A percentile compares a stretch with the other conserved stretches of the same genome.
Evolutionary conservation across 2,888 invertebrate species (phyloP).

Genomic region (Epistrophella euchroma): DNA sequence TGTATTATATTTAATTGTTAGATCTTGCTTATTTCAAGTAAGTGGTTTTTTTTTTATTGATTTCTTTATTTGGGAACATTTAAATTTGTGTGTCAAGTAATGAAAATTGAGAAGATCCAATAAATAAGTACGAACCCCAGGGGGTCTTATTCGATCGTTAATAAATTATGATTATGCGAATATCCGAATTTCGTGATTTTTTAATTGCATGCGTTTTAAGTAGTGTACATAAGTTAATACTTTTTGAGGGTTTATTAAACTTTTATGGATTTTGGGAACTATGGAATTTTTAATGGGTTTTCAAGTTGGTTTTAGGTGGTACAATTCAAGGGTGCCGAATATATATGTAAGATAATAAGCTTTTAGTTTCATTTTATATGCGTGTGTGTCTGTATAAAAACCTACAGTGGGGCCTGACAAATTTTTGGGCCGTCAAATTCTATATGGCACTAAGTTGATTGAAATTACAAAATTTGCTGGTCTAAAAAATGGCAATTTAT

Average conservation of each 20-base stretch:
- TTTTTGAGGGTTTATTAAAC: slow-evolving; percentile 23
- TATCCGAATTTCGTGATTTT: slow-evolving; percentile 14
- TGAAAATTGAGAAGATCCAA: background rate
- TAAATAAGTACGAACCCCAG: slow-evolving; percentile 3
- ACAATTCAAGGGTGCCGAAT: background rate
- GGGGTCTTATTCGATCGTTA: background rate
- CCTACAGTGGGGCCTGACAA: too few relatives aligned
- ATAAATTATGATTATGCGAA: slow-evolving; percentile 21
- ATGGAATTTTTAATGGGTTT: background rate
- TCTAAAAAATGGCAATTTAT: too few relatives aligned
- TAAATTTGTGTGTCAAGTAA: slow-evolving; percentile 13
- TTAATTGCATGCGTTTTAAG: background rate
- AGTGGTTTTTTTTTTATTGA: background rate
- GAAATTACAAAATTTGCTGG: too few relatives aligned
- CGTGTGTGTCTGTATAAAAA: too few relatives aligned
- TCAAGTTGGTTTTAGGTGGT: background rate
- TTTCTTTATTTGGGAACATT: background rate
- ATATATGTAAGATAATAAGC: background rate
- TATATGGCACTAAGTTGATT: too few relatives aligned
- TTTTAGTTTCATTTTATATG: too few relatives aligned
- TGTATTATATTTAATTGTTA: background rate
- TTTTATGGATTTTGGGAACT: background rate
- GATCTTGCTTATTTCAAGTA: background rate
- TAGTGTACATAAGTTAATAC: background rate
- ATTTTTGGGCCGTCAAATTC: too few relatives aligned